Evolutionary conservation across 1,140 invertebrate species (phyloP), one percentile per base, ranked within the genome.

Genomic region (Heliothis virescens): DNA sequence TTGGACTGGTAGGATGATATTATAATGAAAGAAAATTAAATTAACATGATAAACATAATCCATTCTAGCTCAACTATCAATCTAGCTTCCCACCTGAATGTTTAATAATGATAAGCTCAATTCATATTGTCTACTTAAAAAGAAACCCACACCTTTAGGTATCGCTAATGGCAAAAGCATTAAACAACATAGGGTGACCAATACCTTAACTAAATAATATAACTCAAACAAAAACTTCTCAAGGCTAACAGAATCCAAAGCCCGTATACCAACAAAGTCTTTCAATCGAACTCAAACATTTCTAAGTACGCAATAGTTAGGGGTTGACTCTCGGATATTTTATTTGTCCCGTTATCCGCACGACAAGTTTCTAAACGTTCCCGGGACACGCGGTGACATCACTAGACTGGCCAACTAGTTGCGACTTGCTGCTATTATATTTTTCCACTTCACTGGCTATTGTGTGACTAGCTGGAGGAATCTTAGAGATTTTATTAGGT

Each of bases 261-360:
- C 34, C 34, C 34, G 34, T 41, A 41, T 41, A 9, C 34, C 34
- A 41, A 41, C 34, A 41, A 59, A 59, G 18, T 21, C 16, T 21
- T 21, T 21, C 57, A 21, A 59, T 59, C 57, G 57, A 59, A 13
- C 26, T 62, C 59, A 62, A 62, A 12, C 11, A 29, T 63, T 63
- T 7, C 65, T 50, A 18, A 62, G 60, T 29, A 52, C 18, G 41
- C 47, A 29, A 69, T 26, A 69, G 47, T 69, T 52, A 26, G 16
- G 18, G 18, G 48, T 52, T 26, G 48, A 52, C 18, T 53, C 12
- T 67, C 63, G 41, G 47, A 50, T 67, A 52, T 50, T 67, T 52
- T 67, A 69, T 53, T 69, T 69, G 18, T 69, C 65, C 47, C 34
- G 47, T 69, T 69, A 69, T 69, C 65, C 18, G 21, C 65, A 69